A percentile compares a stretch with the other conserved stretches of the same genome.
Conservation (phyloP, 2,113 vertebrate species). For the Montifringilla adamsi region DNA sequence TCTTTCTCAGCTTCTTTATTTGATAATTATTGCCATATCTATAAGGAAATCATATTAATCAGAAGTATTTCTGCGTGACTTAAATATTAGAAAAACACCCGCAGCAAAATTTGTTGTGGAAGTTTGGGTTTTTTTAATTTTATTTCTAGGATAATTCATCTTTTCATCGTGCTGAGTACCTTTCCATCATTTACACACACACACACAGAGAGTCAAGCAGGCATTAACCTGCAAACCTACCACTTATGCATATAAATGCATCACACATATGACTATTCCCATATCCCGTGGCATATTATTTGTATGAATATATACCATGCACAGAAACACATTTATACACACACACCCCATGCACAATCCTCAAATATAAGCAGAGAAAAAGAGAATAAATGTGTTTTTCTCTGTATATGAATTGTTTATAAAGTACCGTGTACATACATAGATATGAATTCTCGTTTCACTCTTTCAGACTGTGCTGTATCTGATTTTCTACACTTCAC, state of each 20-base stretch:
- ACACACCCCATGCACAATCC: neutral
- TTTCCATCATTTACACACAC: slow-evolving; percentile 30
- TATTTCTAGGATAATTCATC: neutral
- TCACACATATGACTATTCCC: slow-evolving; percentile 3
- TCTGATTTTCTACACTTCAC: slow-evolving; percentile 91
- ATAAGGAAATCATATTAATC: slow-evolving; percentile 19
- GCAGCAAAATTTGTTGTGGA: slow-evolving; percentile 48
- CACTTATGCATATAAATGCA: slow-evolving; percentile 58
- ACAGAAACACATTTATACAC: neutral
- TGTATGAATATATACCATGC: slow-evolving; percentile 25
- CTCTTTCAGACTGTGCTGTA: slow-evolving; percentile 79
- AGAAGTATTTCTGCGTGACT: neutral
- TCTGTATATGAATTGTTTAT: slow-evolving; percentile 65
- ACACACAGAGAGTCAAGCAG: slow-evolving; percentile 41
- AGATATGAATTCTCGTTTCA: slow-evolving; percentile 71
- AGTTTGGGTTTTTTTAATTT: neutral
- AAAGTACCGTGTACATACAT: slow-evolving; percentile 58
- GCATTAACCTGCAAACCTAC: slow-evolving; percentile 52
- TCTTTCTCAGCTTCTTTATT: neutral
- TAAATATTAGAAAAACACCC: neutral
- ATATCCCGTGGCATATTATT: slow-evolving; percentile 22
- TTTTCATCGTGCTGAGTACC: slow-evolving; percentile 26
- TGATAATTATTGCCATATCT: slow-evolving; percentile 36
- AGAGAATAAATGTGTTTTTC: slow-evolving; percentile 64
- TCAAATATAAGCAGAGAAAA: slow-evolving; percentile 20